These are phyloP conservation scores for Pterobdella sp. DNA, from an alignment of 2,888 invertebrate genomes.

Conservation along the genomic window DNA sequence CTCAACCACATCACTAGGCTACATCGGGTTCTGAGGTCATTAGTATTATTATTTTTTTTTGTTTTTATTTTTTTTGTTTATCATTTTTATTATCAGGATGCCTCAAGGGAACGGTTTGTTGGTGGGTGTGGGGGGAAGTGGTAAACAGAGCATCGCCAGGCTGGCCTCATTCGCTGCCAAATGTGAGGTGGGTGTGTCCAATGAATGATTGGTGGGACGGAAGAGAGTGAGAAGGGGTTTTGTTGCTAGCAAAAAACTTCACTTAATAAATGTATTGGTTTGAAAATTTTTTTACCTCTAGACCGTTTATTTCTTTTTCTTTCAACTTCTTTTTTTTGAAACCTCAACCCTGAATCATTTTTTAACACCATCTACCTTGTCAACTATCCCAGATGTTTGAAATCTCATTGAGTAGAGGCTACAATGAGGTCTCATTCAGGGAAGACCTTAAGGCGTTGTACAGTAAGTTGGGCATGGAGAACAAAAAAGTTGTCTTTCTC, in stretches of 20 bases:
- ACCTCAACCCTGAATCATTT: neutral
- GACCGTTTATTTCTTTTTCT: neutral
- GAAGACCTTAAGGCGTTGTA: conserved; percentile 78
- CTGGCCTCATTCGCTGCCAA: conserved; percentile 76
- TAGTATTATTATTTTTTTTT: too few species aligned
- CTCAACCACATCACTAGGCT: conserved; percentile 79
- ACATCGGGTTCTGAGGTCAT: conserved; percentile 72
- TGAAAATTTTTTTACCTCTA: too few species aligned
- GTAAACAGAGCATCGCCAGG: conserved; percentile 71
- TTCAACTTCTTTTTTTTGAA: neutral
- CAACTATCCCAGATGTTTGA: conserved; percentile 13
- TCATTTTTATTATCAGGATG: too few species aligned
- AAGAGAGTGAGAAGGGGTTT: neutral
- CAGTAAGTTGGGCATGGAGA: conserved; percentile 67
- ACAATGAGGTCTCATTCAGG: conserved; percentile 71
- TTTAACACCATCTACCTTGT: neutral
- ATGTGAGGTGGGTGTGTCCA: conserved; percentile 68
- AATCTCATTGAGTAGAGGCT: conserved; percentile 59
- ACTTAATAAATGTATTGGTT: too few species aligned
- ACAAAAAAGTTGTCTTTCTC: conserved; percentile 71
- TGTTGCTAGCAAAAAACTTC: too few species aligned
- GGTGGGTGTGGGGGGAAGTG: conserved; percentile 77
- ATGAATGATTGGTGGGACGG: neutral
- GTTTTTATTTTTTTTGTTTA: too few species aligned
- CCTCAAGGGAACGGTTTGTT: conserved; percentile 56